Conservation (phyloP, 2,888 invertebrate species). For the Erynnis tages region DNA sequence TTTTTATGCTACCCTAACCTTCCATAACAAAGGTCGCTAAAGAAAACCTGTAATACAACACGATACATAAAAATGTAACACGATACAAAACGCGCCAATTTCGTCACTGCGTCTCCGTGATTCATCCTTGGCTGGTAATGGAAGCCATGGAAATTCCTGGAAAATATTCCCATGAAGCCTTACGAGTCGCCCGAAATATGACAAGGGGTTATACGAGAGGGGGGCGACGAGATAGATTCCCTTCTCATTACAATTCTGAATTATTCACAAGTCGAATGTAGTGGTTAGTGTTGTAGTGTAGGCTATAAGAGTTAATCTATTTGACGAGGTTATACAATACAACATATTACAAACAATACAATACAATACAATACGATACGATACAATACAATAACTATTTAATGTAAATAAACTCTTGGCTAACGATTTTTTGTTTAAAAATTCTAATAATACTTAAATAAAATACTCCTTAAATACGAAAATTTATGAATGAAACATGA, state of each 20-base stretch:
- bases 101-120: conserved; percentile 11
- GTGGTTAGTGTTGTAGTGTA: conserved; percentile 2
- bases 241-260: conserved; percentile 35
- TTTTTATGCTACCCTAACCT: background rate
- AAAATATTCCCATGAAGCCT: conserved; percentile 41
- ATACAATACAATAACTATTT: no score
- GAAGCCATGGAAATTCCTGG: conserved; percentile 45
- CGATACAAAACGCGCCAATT: conserved; percentile 4
- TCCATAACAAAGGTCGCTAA: background rate
- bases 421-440: no score
- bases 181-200: conserved; percentile 33
- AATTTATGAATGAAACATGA: no score
- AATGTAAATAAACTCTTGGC: no score
- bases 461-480: no score
- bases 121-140: conserved; percentile 12
- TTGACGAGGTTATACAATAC: no score
- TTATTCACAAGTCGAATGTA: conserved; percentile 36
- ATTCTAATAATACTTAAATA: no score
- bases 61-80: background rate
- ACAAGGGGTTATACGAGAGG: conserved; percentile 39
- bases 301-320: no score
- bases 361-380: no score
- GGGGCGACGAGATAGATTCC: conserved; percentile 31
- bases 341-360: no score
- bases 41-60: background rate